phyloP scores from a whole-genome alignment of 2,888 invertebrate species.

The Dorcus parallelipipedus region DNA sequence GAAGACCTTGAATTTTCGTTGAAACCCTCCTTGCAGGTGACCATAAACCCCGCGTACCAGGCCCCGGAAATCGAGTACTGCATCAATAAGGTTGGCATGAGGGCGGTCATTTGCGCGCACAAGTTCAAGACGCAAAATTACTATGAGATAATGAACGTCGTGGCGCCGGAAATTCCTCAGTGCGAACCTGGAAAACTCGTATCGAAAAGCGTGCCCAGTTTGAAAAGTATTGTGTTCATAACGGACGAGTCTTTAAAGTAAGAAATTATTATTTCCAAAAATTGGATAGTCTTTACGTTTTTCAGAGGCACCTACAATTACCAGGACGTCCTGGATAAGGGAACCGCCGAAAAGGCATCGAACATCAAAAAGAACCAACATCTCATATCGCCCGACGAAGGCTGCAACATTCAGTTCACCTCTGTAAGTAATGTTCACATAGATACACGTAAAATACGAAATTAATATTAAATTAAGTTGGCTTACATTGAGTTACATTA shows the following conservation, averaged over 20 bases:
- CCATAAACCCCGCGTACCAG: slow-evolving; percentile 74
- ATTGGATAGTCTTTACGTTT: slow-evolving; percentile 14
- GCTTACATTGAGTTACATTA: no score
- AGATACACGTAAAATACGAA: no score
- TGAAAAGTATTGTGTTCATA: slow-evolving; percentile 58
- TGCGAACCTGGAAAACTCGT: slow-evolving; percentile 50
- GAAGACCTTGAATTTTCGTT: neutral
- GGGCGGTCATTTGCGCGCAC: slow-evolving; percentile 63
- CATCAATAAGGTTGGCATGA: slow-evolving; percentile 66
- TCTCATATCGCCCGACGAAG: slow-evolving; percentile 61
- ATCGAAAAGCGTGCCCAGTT: slow-evolving; percentile 46
- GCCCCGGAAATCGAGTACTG: slow-evolving; percentile 67
- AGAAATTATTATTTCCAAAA: slow-evolving; percentile 34
- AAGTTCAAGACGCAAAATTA: slow-evolving; percentile 64
- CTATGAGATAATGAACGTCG: slow-evolving; percentile 58
- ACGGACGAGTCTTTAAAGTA: slow-evolving; percentile 55
- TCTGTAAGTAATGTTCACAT: no score
- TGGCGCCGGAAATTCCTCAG: slow-evolving; percentile 58
- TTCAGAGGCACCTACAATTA: slow-evolving; percentile 50
- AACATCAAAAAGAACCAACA: slow-evolving; percentile 47
- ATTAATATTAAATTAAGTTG: no score
- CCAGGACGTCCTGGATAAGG: slow-evolving; percentile 43
- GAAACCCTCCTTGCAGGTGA: slow-evolving; percentile 54
- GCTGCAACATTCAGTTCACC: slow-evolving; percentile 75
- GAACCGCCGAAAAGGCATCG: slow-evolving; percentile 36